phyloP scores from a whole-genome alignment of 2,888 invertebrate species.

The Graphium colonna region DNA sequence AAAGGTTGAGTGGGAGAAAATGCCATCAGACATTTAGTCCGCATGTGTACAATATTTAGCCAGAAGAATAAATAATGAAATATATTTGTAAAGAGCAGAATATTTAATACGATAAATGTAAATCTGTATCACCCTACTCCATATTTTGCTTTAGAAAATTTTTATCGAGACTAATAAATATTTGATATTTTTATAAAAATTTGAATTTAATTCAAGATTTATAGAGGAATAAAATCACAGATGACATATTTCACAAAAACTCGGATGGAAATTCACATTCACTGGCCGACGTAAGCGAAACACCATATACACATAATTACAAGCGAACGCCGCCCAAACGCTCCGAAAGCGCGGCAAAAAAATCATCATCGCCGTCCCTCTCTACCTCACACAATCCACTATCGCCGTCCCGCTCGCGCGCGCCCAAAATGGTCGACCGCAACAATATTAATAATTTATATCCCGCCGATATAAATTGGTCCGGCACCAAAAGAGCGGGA shows the following conservation, averaged over 20 bases:
- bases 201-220: too few species aligned
- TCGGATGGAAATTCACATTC: background rate
- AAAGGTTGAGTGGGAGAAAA: too few species aligned
- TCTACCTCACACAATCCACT: constrained; percentile 52
- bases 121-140: too few species aligned
- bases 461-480: constrained; percentile 39
- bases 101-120: too few species aligned
- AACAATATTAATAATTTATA: constrained; percentile 56
- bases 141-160: too few species aligned
- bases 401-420: constrained; percentile 41
- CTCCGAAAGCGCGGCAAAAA: constrained; percentile 46
- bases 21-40: too few species aligned
- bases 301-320: constrained; percentile 55
- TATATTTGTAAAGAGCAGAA: too few species aligned
- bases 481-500: constrained; percentile 24
- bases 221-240: too few species aligned
- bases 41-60: too few species aligned
- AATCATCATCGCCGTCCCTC: constrained; percentile 33
- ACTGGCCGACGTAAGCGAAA: constrained; percentile 10
- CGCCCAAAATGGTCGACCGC: constrained; percentile 46
- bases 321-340: constrained; percentile 50
- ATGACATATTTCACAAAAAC: background rate
- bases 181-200: too few species aligned
- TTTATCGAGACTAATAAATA: too few species aligned
- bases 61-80: too few species aligned